phyloP scores from a whole-genome alignment of 2,113 vertebrate species.

The Todiramphus saurophagus region DNA sequence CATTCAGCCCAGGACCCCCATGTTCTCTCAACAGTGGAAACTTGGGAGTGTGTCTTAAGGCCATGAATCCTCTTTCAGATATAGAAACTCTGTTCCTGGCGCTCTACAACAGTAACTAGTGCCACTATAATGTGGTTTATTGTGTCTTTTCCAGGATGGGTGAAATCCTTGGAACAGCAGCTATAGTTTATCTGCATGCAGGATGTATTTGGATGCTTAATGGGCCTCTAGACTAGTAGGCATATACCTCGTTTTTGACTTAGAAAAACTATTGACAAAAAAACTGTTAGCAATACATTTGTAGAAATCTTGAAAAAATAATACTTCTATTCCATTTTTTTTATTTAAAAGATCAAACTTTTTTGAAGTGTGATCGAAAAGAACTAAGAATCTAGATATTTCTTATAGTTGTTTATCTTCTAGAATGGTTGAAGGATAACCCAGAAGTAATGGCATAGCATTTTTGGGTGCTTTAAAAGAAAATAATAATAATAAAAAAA shows the following conservation, averaged over 20 bases:
- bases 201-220: background rate
- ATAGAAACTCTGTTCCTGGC: background rate
- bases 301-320: background rate
- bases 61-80: background rate
- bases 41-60: too few relatives aligned
- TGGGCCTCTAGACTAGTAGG: background rate
- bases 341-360: background rate
- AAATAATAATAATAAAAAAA: background rate
- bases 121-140: background rate
- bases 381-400: background rate
- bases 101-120: background rate
- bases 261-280: background rate
- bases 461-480: background rate
- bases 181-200: background rate
- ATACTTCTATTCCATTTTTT: background rate
- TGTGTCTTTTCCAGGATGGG: background rate
- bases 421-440: background rate
- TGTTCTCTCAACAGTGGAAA: fast-evolving
- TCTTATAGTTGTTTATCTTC: background rate
- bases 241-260: background rate
- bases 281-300: background rate
- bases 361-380: background rate
- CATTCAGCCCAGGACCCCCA: fast-evolving
- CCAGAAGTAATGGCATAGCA: background rate
- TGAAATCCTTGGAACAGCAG: background rate